These are phyloP conservation scores for Actinia tenebrosa DNA, from an alignment of 64 coral and sea anemone species.

Conservation along the genomic window DNA sequence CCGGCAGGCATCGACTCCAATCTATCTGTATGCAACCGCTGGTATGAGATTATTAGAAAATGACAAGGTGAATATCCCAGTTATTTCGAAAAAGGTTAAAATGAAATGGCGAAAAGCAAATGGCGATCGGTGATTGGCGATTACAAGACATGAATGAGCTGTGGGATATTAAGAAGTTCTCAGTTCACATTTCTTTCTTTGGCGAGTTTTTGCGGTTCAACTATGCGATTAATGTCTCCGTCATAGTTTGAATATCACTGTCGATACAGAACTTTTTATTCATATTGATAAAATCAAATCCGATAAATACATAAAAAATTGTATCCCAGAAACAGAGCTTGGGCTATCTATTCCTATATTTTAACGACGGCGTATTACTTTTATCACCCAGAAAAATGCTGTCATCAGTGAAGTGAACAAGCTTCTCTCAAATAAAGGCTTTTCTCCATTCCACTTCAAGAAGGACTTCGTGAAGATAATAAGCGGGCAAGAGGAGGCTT, in stretches of 20 bases:
- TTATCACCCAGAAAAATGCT: not conserved
- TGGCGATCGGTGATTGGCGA: too few relatives aligned
- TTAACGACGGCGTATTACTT: not conserved
- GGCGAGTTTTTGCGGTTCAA: too few relatives aligned
- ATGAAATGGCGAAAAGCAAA: too few relatives aligned
- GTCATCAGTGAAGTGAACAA: not conserved
- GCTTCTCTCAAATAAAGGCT: not conserved
- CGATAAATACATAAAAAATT: too few relatives aligned
- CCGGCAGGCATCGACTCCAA: conserved; percentile 15
- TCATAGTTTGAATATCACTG: too few relatives aligned
- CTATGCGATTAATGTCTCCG: too few relatives aligned
- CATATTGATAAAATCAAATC: too few relatives aligned
- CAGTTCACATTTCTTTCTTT: too few relatives aligned
- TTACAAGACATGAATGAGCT: too few relatives aligned
- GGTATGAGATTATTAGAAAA: conserved; percentile 32
- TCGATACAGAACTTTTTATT: too few relatives aligned
- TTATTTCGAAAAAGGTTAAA: not conserved
- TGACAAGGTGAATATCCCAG: not conserved
- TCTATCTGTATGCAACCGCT: conserved; percentile 38
- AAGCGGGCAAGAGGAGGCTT: not conserved
- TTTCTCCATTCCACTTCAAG: not conserved
- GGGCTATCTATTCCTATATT: not conserved
- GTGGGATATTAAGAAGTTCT: too few relatives aligned
- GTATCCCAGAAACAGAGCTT: not conserved
- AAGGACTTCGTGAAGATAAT: not conserved